A percentile compares a stretch with the other conserved stretches of the same genome.
These are phyloP conservation scores for Drosophila cracens DNA, from an alignment of 2,888 invertebrate genomes.

Conservation along the genomic window DNA sequence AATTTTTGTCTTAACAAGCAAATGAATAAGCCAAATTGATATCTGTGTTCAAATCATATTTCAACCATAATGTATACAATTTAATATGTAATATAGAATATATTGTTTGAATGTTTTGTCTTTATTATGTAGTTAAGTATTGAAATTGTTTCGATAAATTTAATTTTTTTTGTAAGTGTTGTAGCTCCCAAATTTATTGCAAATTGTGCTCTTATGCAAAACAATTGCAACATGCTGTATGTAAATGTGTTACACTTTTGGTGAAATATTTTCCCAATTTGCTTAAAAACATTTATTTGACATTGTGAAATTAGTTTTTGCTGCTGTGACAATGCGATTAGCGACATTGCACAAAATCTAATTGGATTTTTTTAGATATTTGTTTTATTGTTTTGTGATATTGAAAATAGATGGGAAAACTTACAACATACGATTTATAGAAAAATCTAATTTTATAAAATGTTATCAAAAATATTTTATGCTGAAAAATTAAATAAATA, in stretches of 20 bases:
- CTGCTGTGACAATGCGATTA: slow-evolving; percentile 45
- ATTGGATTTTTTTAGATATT: slow-evolving; percentile 29
- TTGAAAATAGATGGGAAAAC: background rate
- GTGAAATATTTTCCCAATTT: slow-evolving; percentile 1
- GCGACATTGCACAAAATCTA: slow-evolving; percentile 21
- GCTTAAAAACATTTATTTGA: slow-evolving; percentile 16
- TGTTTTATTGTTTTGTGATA: background rate
- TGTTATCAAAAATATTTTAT: background rate
- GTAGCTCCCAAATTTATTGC: too few species aligned
- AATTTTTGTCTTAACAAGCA: slow-evolving; percentile 27
- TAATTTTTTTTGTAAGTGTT: background rate
- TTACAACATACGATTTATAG: too few species aligned
- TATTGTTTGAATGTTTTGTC: background rate
- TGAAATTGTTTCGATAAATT: background rate
- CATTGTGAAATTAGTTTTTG: slow-evolving; percentile 6
- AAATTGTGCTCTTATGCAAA: background rate
- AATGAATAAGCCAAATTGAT: slow-evolving; percentile 22
- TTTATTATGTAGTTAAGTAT: background rate
- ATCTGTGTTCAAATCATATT: slow-evolving; percentile 5
- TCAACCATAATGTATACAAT: background rate
- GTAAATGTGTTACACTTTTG: background rate
- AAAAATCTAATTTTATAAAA: background rate
- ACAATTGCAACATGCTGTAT: background rate
- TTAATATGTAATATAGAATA: background rate
- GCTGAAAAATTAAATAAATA: slow-evolving; percentile 37